Conservation (phyloP, 2,113 vertebrate genomes). For the Grus americana region DNA sequence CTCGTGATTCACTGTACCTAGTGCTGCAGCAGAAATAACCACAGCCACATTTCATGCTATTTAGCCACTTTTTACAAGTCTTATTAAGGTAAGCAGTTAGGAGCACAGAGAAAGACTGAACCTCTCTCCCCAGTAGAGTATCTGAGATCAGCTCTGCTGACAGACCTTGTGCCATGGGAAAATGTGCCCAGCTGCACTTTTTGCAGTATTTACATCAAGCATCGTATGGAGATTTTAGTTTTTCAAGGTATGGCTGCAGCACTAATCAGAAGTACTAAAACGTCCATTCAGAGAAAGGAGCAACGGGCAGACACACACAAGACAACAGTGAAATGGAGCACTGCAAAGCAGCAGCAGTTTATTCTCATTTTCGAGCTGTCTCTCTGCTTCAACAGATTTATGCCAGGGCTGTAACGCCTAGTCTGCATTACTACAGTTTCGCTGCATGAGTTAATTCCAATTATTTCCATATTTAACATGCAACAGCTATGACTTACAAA, state of each 20-base stretch:
- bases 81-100: neutral
- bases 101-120: neutral
- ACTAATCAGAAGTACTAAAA: neutral
- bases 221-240: neutral
- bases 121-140: neutral
- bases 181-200: neutral
- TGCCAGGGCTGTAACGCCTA: neutral
- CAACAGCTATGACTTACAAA: neutral
- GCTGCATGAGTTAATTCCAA: conserved; percentile 9
- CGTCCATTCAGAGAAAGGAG: neutral
- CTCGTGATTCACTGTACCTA: neutral
- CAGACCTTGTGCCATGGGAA: fast-evolving
- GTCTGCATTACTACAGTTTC: neutral
- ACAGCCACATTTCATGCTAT: neutral
- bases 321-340: neutral
- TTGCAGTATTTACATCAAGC: neutral
- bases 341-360: neutral
- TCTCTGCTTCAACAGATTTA: neutral
- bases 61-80: neutral
- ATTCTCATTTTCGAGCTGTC: neutral
- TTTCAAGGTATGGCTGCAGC: neutral
- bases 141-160: neutral
- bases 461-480: conserved; percentile 30
- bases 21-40: neutral
- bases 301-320: neutral